phyloP scores from a whole-genome alignment of 1,140 invertebrate genomes.

The Lysiphlebus fabarum region DNA sequence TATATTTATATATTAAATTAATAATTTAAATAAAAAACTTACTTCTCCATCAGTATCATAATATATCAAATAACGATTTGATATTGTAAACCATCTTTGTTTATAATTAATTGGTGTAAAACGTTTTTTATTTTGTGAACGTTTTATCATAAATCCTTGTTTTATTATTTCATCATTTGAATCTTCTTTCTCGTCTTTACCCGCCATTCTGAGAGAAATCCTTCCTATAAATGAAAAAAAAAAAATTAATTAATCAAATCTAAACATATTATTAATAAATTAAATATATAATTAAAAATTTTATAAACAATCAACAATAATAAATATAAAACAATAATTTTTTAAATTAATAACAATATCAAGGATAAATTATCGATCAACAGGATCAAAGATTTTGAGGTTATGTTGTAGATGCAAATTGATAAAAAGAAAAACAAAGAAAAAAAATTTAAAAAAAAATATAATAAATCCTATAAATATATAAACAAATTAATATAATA shows the following conservation, averaged over 20 bases:
- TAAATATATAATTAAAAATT: no score
- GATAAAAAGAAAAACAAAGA: neutral
- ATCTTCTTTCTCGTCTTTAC: conserved; percentile 48
- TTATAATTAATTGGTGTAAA: conserved; percentile 83
- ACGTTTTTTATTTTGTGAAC: conserved; percentile 82
- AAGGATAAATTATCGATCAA: neutral
- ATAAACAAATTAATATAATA: no score
- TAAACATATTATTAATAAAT: no score
- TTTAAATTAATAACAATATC: no score
- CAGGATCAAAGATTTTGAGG: neutral
- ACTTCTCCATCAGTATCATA: conserved; percentile 76
- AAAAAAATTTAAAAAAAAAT: neutral
- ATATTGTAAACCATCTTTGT: conserved; percentile 79
- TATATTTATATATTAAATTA: neutral
- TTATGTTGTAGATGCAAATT: neutral
- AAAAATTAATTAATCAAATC: no score
- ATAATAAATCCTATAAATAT: no score
- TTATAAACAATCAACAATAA: no score
- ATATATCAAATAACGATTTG: conserved; percentile 70
- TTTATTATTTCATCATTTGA: conserved; percentile 41
- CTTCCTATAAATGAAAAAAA: no score
- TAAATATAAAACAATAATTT: no score
- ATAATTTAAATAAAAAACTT: conserved; percentile 22
- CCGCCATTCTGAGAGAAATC: conserved; percentile 41
- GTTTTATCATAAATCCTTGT: conserved; percentile 78